Evolutionary conservation across 2,113 vertebrate species (phyloP), one percentile per base, ranked within the genome.

Genomic region (Scartelaos histophorus): DNA sequence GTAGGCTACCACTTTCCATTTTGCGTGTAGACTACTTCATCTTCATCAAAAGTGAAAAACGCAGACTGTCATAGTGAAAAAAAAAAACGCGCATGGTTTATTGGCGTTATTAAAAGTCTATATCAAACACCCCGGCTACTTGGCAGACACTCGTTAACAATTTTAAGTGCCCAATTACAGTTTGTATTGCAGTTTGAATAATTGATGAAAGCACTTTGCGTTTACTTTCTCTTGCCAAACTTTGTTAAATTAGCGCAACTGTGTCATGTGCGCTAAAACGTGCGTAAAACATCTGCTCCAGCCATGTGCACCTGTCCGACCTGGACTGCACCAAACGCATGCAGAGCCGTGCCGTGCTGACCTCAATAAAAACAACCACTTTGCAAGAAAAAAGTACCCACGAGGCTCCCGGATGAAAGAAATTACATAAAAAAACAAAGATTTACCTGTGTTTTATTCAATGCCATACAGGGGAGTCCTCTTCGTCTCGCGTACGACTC

Each of bases 261-360:
- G 61, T 64, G 29, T 62, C 60, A 6, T 62, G 24, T 34, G 58
- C 58, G 15, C 58, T 1, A 24, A 45, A n/a, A 7, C 19, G 9
- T 21, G 53, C 61, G n/a, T n/a, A n/a, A n/a, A 2, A 54, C n/a
- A 25, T 64, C 54, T 10, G 62, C 47, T 38, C 47, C 64, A 73
- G 54, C 79, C 75, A 45, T 70, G 72, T 49, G 82, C 82, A 86
- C 85, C 85, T 83, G 82, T 87, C 71, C 77, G 78, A 79, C 69
- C 78, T 17, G 79, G 80, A 84, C 89, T 91, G 90, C 90, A 84
- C 85, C 89, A 87, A 73, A 69, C 58, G 38, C 78, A 0, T 13
- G 13, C 65, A 1, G 25, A 71, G 2, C 79, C n/a, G 57, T 54
- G 66, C 43, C 51, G 29, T 78, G 88, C 88, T 89, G 87, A 87